phyloP scores from a whole-genome alignment of 1,140 invertebrate species.

The Sesamia nonagrioides region DNA sequence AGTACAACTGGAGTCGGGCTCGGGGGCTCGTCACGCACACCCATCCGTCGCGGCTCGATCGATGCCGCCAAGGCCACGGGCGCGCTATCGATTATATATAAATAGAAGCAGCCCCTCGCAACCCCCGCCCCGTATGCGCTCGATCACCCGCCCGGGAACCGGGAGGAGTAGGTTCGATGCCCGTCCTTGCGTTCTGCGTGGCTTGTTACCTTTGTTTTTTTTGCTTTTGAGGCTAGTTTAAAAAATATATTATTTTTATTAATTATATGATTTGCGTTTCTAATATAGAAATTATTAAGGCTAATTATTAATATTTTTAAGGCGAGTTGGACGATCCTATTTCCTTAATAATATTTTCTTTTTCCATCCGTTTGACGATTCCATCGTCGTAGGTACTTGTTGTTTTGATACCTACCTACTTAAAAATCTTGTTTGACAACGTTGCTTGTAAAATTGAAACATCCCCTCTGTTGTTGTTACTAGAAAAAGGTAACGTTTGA shows the following conservation, averaged over 20 bases:
- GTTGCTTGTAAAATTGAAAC: background rate
- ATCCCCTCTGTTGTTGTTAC: background rate
- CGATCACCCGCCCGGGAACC: slow-evolving; percentile 47
- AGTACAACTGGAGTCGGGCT: slow-evolving; percentile 29
- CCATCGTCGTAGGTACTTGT: too few relatives aligned
- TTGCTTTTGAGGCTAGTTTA: background rate
- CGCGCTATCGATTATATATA: slow-evolving; percentile 82
- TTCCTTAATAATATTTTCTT: too few relatives aligned
- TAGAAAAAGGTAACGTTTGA: background rate
- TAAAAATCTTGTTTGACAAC: background rate
- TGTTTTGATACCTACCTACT: too few relatives aligned
- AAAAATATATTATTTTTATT: background rate
- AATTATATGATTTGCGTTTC: too few relatives aligned
- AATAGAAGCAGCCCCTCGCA: slow-evolving; percentile 72
- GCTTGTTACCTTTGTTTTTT: slow-evolving; percentile 6
- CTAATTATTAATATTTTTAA: too few relatives aligned
- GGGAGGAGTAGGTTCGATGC: slow-evolving; percentile 62
- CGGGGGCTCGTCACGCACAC: slow-evolving; percentile 73
- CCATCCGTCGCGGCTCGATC: slow-evolving; percentile 63
- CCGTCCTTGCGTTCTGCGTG: slow-evolving; percentile 72
- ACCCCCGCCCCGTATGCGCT: slow-evolving; percentile 42
- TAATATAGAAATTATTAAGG: too few relatives aligned
- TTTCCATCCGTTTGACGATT: too few relatives aligned
- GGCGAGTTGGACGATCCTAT: too few relatives aligned
- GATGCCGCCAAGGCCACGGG: slow-evolving; percentile 83